Conservation (phyloP, 2,113 vertebrate genomes). For the Eurypyga helias region DNA sequence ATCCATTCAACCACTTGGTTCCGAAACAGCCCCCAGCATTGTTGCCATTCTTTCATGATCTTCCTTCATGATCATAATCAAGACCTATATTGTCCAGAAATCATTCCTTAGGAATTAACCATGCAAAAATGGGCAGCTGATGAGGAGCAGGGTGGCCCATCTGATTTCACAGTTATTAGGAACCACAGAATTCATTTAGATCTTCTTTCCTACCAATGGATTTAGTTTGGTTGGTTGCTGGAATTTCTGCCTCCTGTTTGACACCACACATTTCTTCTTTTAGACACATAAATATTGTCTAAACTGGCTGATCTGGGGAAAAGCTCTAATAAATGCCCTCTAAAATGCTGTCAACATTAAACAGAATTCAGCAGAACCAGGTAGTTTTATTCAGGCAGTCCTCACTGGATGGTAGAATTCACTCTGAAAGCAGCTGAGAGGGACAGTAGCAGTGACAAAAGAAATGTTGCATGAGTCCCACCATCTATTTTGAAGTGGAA, state of each 20-base stretch:
- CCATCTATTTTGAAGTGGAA: background rate
- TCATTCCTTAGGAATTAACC: background rate
- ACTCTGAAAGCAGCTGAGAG: slow-evolving; percentile 12
- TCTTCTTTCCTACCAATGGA: background rate
- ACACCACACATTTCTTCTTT: background rate
- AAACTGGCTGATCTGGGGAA: slow-evolving; percentile 17
- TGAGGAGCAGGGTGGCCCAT: background rate
- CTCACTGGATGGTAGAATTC: slow-evolving; percentile 18
- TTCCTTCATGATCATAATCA: background rate
- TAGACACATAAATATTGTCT: background rate
- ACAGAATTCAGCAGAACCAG: slow-evolving; percentile 26
- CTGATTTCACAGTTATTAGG: background rate
- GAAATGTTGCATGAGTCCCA: background rate
- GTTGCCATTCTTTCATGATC: background rate
- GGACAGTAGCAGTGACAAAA: background rate
- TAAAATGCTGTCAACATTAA: slow-evolving; percentile 11
- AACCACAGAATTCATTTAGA: background rate
- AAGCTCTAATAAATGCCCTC: slow-evolving; percentile 18
- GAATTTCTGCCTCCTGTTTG: background rate
- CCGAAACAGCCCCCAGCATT: background rate
- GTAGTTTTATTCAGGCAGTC: background rate
- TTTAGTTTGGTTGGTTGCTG: background rate
- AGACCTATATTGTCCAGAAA: background rate
- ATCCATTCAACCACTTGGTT: background rate
- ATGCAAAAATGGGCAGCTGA: background rate